A percentile compares a stretch with the other conserved stretches of the same genome.
Evolutionary conservation across 2,888 invertebrate species (phyloP).

Genomic region (Unio delphinus): DNA sequence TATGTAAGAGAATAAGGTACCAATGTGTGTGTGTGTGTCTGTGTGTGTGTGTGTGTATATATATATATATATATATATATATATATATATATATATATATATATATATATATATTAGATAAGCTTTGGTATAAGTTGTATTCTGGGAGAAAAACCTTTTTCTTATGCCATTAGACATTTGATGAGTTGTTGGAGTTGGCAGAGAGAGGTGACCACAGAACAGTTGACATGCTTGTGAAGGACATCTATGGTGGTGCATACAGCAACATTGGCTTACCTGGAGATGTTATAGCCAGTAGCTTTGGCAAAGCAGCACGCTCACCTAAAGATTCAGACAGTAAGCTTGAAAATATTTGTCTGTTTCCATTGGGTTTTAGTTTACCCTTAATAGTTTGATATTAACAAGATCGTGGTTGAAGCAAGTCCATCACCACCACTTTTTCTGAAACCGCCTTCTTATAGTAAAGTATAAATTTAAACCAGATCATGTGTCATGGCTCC

Average conservation of each 20-base stretch:
- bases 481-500: no score
- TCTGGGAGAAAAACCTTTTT: not conserved
- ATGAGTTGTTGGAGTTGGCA: conserved; percentile 79
- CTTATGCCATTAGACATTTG: conserved; percentile 74
- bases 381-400: no score
- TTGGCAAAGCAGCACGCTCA: conserved; percentile 77
- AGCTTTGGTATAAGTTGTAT: not conserved
- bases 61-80: not conserved
- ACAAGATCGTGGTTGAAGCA: no score
- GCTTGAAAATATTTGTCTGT: not conserved
- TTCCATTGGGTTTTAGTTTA: no score
- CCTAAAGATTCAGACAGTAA: conserved; percentile 46
- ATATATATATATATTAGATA: no score
- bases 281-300: conserved; percentile 80
- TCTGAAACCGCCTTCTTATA: no score
- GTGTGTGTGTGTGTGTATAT: no score
- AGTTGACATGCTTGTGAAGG: conserved; percentile 80
- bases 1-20: no score
- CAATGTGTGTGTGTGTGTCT: no score
- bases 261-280: conserved; percentile 76
- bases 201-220: conserved; percentile 80
- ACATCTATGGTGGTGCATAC: conserved; percentile 80
- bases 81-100: no score
- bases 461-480: no score
- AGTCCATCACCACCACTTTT: no score